Evolutionary conservation across 1,140 invertebrate genomes (phyloP).

Genomic region (Gonioctena quinquepunctata): DNA sequence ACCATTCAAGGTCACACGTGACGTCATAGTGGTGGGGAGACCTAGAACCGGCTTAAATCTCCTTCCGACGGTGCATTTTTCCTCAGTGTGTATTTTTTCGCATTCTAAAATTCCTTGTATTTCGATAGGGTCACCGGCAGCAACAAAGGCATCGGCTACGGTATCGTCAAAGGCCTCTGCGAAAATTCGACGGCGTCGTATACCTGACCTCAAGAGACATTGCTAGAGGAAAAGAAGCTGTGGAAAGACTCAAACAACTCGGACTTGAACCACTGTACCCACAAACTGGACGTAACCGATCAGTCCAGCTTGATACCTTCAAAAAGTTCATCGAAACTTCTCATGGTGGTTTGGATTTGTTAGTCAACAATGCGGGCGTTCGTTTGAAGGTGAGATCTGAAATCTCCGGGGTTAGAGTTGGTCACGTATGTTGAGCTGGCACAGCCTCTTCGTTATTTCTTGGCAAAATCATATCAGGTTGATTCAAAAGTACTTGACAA

Average conservation of each 20-base stretch:
- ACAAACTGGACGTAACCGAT: conserved; percentile 67
- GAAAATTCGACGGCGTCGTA: conserved; percentile 62
- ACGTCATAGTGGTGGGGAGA: too few relatives aligned
- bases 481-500: neutral
- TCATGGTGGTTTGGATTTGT: conserved; percentile 76
- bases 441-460: neutral
- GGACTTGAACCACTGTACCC: conserved; percentile 62
- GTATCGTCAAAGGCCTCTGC: conserved; percentile 66
- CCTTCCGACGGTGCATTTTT: too few relatives aligned
- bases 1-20: too few relatives aligned
- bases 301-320: conserved; percentile 60
- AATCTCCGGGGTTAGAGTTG: neutral
- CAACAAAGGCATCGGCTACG: conserved; percentile 75
- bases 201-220: conserved; percentile 65
- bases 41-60: too few relatives aligned
- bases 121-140: conserved; percentile 72
- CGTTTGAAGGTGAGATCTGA: conserved; percentile 30
- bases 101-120: too few relatives aligned
- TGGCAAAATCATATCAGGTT: neutral
- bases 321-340: conserved; percentile 62
- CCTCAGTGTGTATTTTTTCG: too few relatives aligned
- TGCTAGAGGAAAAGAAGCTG: conserved; percentile 59
- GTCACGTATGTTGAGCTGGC: neutral
- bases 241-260: conserved; percentile 59
- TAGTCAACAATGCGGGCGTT: conserved; percentile 81